These are phyloP conservation scores for Moxostoma hubbsi DNA, from an alignment of 2,797 vertebrate genomes.

Conservation along the genomic window DNA sequence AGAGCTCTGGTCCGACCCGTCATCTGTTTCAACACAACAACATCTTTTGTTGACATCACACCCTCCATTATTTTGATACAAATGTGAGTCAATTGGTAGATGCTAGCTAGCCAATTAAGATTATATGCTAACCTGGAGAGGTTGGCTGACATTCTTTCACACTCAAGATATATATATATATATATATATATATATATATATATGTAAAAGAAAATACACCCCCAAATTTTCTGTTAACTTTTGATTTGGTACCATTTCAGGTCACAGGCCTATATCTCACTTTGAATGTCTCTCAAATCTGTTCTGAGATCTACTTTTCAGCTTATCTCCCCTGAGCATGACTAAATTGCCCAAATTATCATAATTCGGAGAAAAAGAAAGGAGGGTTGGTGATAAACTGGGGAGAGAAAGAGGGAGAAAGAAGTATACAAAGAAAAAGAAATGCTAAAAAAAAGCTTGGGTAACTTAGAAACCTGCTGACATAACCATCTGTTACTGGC, in stretches of 20 bases:
- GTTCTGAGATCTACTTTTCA: not conserved
- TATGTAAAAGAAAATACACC: too few relatives aligned
- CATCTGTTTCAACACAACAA: constrained; percentile 74
- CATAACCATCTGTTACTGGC: constrained; percentile 58
- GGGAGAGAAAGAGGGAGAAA: constrained; percentile 2
- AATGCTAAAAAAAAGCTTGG: constrained; percentile 21
- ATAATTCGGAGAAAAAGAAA: constrained; percentile 18
- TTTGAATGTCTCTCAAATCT: not conserved
- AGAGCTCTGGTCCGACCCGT: constrained; percentile 90
- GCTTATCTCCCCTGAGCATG: constrained; percentile 11
- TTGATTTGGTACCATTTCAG: too few relatives aligned
- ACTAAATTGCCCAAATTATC: constrained; percentile 17
- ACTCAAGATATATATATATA: too few relatives aligned
- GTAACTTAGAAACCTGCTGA: constrained; percentile 52
- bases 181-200: too few relatives aligned
- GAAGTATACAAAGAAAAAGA: constrained; percentile 13
- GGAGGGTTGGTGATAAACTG: constrained; percentile 1
- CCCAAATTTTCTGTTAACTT: too few relatives aligned
- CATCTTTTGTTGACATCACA: too few relatives aligned
- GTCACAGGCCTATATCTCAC: not conserved
- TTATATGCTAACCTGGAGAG: too few relatives aligned
- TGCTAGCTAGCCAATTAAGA: too few relatives aligned
- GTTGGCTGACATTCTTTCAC: too few relatives aligned
- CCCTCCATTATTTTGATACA: too few relatives aligned
- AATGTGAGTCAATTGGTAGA: too few relatives aligned